Evolutionary conservation across 1,140 invertebrate species (phyloP), one percentile per base, ranked within the genome.

Genomic region (Callitettix versicolor): DNA sequence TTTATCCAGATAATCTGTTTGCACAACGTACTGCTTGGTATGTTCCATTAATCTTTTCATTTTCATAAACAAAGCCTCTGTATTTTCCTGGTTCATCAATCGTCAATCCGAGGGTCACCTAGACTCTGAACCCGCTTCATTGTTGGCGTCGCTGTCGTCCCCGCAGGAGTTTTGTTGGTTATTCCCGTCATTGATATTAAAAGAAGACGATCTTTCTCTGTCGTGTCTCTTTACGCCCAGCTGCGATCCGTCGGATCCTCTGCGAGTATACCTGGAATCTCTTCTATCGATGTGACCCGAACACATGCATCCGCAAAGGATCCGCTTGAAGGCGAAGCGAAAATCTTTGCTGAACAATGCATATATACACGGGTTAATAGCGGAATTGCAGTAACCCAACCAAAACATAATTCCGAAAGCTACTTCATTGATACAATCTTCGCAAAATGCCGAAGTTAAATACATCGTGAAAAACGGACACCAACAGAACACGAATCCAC

Each of bases 351-450:
- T 92, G 70, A 95, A 94, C 43, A 93, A 76, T 6, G 90, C 91
- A 67, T 95, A 96, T 59, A 92, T 90, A 62, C 88, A 80, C 1
- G 93, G 94, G 69, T 96, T 97, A 57, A 95, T 85, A 20, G 92
- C 91, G 11, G 88, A 94, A 70, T 98, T 98, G 68, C 91, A 91
- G 69, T 98, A 98, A 1, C 95, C 95, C 21, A 98, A 76, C 93
- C 94, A 98, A 71, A 96, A 97, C 6, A 96, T 79, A 1, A 96
- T 80, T 38, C 87, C 93, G 71, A 96, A 93, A 33, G 91, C 72
- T 41, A 88, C 76, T 1, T 82, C 79, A 51, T 85, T 79, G 30
- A 91, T 88, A 68, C 86, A 91, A 50, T 81, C 77, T 1, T 77
- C 77, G 60, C 85, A 91, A 66, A 95, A 91, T 0, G 86, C 88